A percentile compares a stretch with the other conserved stretches of the same genome.
Conservation (phyloP, 2,797 vertebrate genomes). For the Phrynocephalus forsythii region DNA sequence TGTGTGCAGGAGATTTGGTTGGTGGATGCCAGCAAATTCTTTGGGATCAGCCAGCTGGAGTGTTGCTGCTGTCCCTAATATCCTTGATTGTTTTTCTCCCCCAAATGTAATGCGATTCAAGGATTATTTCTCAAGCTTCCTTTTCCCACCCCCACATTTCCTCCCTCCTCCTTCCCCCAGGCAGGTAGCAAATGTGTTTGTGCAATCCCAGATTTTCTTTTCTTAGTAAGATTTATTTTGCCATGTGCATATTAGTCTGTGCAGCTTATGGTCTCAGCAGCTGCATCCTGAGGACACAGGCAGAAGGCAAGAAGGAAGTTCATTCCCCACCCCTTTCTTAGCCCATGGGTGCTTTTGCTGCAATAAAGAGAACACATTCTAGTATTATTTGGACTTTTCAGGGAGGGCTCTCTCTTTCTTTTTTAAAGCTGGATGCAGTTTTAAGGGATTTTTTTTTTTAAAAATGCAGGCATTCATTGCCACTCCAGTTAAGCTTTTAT, state of each 20-base stretch:
- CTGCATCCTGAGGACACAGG: conserved; percentile 8
- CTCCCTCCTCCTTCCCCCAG: not conserved
- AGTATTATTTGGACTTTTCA: conserved; percentile 46
- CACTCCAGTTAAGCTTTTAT: conserved; percentile 63
- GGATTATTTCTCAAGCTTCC: not conserved
- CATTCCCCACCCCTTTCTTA: conserved; percentile 6
- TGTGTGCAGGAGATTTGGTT: conserved; percentile 34
- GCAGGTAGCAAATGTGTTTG: not conserved
- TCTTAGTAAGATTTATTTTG: not conserved
- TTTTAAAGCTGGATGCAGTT: conserved; percentile 41
- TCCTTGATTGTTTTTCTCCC: conserved; percentile 10
- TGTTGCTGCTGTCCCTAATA: not conserved
- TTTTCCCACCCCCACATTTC: not conserved
- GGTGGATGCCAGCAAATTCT: not conserved
- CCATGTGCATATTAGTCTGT: rapidly evolving
- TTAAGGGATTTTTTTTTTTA: conserved; percentile 66
- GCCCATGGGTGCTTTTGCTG: conserved; percentile 21
- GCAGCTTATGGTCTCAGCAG: conserved; percentile 2
- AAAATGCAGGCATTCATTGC: conserved; percentile 65
- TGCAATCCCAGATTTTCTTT: rapidly evolving
- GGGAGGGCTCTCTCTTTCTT: conserved; percentile 5
- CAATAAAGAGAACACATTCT: not conserved
- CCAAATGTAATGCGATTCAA: rapidly evolving
- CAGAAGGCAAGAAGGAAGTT: conserved; percentile 19
- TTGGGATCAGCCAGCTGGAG: rapidly evolving